phyloP scores from a whole-genome alignment of 2,797 vertebrate genomes.

The Discoglossus pictus region DNA sequence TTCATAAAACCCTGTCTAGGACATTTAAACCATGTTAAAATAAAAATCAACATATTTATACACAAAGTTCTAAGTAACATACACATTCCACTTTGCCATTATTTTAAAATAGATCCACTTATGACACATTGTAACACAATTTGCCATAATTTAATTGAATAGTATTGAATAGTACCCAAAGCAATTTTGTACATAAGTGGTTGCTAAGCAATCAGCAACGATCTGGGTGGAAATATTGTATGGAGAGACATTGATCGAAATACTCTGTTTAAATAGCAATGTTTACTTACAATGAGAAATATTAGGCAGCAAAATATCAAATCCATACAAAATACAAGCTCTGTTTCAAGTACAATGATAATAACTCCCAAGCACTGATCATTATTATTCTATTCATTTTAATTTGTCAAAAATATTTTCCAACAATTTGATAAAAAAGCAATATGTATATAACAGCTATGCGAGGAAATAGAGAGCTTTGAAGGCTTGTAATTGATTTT shows the following conservation, averaged over 20 bases:
- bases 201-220: constrained; percentile 61
- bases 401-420: constrained; percentile 58
- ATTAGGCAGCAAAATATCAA: constrained; percentile 45
- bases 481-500: constrained; percentile 69
- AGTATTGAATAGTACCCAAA: constrained; percentile 48
- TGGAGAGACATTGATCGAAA: constrained; percentile 55
- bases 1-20: constrained; percentile 2
- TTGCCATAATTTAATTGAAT: constrained; percentile 45
- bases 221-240: constrained; percentile 57
- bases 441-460: constrained; percentile 49
- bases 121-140: constrained; percentile 42
- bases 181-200: constrained; percentile 52
- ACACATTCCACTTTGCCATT: constrained; percentile 49
- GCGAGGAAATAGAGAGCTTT: constrained; percentile 59
- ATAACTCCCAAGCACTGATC: constrained; percentile 54
- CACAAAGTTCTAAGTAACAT: constrained; percentile 17
- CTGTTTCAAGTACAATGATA: constrained; percentile 56
- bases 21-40: constrained; percentile 23
- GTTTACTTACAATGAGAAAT: constrained; percentile 54
- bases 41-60: constrained; percentile 24
- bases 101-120: constrained; percentile 51
- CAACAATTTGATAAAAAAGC: constrained; percentile 55
- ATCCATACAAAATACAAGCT: constrained; percentile 40
- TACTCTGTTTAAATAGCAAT: constrained; percentile 47
- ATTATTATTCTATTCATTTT: constrained; percentile 59